Base-by-base conservation (phyloP, 2,797 vertebrate genomes). In the Aplochiton taeniatus region DNA sequence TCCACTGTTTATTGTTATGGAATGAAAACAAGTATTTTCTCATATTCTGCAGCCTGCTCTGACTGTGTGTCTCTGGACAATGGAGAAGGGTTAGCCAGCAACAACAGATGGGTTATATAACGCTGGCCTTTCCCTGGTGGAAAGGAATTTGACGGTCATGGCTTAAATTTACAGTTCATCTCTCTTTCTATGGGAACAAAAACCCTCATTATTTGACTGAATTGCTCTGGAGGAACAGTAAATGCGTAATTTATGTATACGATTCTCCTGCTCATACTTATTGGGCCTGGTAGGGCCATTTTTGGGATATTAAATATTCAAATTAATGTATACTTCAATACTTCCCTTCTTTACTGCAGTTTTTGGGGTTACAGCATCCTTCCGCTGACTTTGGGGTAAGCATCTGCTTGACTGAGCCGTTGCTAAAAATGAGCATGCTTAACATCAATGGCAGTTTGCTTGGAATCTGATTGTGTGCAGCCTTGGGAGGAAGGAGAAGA, bases 21-120 rank as follows among this genome's bases (percentile, higher is more conserved):
- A 17, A 14, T 47, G 17, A 18, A 13, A 62, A 52, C 20, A 62
- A 42, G 60, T 62, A 17, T 51, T 62, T 43, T 41, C 41, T n/a
- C n/a, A 57, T 69, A 44, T 17, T 12, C 8, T 20, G 58, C 47
- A 14, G 1, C 13, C 8, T 41, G 10, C 19, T 56, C 47, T 31
- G 31, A 6, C 31, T 61, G 54, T 61, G 54, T 61, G n/a, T 61
- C 47, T 60, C 18, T 49, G 52, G 58, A 66, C 62, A 45, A 61
- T 55, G 45, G 46, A 48, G 52, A 72, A 42, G 52, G 46, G 48
- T 4, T 47, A 57, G 65, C 62, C 68, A 79, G 65, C 51, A 67
- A 52, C 56, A 70, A 67, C 77, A 74, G 69, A 54, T 61, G 68
- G 61, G 50, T 74, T 65, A 60, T 60, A 74, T 78, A 68, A 66